Base-by-base conservation (phyloP, 2,888 invertebrate genomes). In the Antheraea assamensis region DNA sequence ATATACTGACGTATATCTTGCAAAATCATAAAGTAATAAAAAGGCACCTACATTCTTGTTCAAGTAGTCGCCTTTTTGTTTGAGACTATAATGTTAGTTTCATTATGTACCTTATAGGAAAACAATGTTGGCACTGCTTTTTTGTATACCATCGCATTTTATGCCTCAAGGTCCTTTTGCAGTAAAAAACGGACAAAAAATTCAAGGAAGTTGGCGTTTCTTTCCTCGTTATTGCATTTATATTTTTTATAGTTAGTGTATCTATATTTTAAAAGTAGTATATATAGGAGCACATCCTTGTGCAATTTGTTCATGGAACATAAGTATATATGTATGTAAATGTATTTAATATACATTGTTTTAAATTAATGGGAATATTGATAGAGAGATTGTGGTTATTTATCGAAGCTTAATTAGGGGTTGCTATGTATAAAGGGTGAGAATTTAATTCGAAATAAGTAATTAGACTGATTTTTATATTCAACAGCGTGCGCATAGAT, bases 171-270 rank as follows among this genome's bases (percentile, higher is more conserved):
- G 61, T 27, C 27, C n/a, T 61, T 61, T 4, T 27, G 61, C 15
- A 27, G 61, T 61, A 61, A 61, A 61, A 61, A 27, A 61, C 4
- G 27, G 1, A 61, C 61, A 61, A 61, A 61, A 61, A 61, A 17
- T 61, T 61, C 17, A 61, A 61, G 61, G 61, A 61, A 61, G 27
- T 61, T 8, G 15, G 61, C 27, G 61, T 61, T 15, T 61, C 2
- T 13, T 61, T 61, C 61, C 61, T 61, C 15, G 27, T 61, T 61
- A 27, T 61, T 61, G 61, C 61, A 61, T 61, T 27, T 61, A 61
- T 24, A 58, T 24, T n/a, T 24, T 21, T 58, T n/a, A n/a, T 58
- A 8, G 10, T 4, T 24, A 13, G 24, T 58, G 24, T 58, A 55
- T 21, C n/a, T 55, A 55, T 55, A 55, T 55, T 55, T 21, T 58